These are phyloP conservation scores for Agrilus cyanescens DNA, from an alignment of 2,888 invertebrate species.

Conservation along the genomic window DNA sequence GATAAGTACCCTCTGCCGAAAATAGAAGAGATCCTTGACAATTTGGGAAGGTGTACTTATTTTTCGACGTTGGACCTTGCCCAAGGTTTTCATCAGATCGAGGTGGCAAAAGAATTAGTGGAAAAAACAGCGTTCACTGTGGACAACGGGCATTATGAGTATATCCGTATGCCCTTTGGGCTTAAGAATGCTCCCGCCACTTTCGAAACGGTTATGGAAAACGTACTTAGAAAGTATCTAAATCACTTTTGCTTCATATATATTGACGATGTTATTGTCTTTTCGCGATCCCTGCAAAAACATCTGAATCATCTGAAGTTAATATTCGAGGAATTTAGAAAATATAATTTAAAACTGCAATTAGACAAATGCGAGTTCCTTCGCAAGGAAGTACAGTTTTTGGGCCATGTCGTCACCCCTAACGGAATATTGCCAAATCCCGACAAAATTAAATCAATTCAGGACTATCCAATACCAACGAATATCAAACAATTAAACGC, in stretches of 20 bases:
- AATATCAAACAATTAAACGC: constrained; percentile 11
- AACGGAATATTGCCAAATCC: constrained; percentile 15
- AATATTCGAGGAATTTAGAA: constrained; percentile 14
- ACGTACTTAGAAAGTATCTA: constrained; percentile 16
- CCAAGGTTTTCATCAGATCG: constrained; percentile 15
- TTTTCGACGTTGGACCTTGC: constrained; percentile 15
- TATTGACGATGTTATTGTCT: constrained; percentile 17
- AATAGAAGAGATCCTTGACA: constrained; percentile 14
- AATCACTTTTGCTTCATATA: constrained; percentile 15
- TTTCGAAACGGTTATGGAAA: constrained; percentile 20
- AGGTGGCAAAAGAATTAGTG: too few relatives aligned
- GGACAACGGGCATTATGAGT: constrained; percentile 11
- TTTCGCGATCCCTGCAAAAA: constrained; percentile 14
- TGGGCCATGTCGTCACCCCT: constrained; percentile 11
- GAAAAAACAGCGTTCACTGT: constrained; percentile 16
- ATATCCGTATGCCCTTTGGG: constrained; percentile 6
- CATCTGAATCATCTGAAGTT: constrained; percentile 12
- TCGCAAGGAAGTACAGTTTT: constrained; percentile 4
- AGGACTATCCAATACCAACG: constrained; percentile 9
- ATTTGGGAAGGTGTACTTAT: too few relatives aligned
- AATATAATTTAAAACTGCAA: constrained; percentile 12
- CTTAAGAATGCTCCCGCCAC: constrained; percentile 19
- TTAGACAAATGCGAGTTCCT: too few relatives aligned
- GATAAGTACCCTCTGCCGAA: constrained; percentile 12
- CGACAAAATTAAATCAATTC: constrained; percentile 5